phyloP scores from a whole-genome alignment of 2,888 invertebrate genomes.

The Eurytoma californica region DNA sequence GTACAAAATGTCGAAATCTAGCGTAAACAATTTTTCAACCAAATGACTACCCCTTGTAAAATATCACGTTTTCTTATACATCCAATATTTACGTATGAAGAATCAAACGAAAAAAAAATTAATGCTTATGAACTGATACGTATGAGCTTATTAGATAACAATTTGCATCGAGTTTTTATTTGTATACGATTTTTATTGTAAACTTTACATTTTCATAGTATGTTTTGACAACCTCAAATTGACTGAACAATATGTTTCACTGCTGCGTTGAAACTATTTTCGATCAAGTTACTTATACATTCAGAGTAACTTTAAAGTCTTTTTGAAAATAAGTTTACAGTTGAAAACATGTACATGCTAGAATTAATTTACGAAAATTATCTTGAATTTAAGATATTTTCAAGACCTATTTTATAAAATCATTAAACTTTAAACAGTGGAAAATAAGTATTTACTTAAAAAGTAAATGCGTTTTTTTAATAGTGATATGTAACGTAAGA shows the following conservation, averaged over 20 bases:
- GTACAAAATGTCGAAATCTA: slow-evolving; percentile 25
- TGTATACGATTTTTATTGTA: slow-evolving; percentile 19
- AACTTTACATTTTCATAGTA: slow-evolving; percentile 34
- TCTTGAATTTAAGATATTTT: too few relatives aligned
- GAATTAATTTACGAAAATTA: too few relatives aligned
- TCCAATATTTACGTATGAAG: slow-evolving; percentile 4
- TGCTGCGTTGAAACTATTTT: slow-evolving; percentile 14
- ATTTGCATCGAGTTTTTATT: slow-evolving; percentile 20
- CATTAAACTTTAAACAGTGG: too few relatives aligned
- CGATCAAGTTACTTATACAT: background rate
- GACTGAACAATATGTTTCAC: slow-evolving; percentile 24
- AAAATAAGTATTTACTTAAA: too few relatives aligned
- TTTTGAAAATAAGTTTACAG: background rate
- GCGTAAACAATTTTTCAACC: slow-evolving; percentile 10
- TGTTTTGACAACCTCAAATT: slow-evolving; percentile 28
- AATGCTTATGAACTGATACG: slow-evolving; percentile 18
- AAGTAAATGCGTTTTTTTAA: too few relatives aligned
- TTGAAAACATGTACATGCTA: too few relatives aligned
- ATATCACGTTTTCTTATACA: slow-evolving; percentile 25
- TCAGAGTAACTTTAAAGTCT: slow-evolving; percentile 20
- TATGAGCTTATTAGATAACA: slow-evolving; percentile 39
- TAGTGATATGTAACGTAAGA: too few relatives aligned
- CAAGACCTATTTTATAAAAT: too few relatives aligned
- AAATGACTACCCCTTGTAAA: slow-evolving; percentile 33
- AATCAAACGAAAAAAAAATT: slow-evolving; percentile 26